phyloP scores from a whole-genome alignment of 92 coral and sea anemone species.

The Zoanthus gigantus region DNA sequence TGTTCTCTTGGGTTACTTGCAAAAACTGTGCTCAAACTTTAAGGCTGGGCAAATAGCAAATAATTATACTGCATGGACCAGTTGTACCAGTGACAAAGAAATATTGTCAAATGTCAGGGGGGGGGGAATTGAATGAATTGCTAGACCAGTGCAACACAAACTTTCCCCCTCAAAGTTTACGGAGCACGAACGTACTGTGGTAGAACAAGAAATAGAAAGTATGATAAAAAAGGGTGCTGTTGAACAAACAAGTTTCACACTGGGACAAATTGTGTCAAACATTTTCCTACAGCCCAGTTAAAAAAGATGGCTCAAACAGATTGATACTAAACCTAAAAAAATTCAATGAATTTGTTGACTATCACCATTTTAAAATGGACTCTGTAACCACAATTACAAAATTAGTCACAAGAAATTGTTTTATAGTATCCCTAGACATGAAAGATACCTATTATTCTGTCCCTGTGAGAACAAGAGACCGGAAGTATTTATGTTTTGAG shows the following conservation, averaged over 20 bases:
- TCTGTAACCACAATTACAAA: slow-evolving; percentile 44
- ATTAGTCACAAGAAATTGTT: slow-evolving; percentile 41
- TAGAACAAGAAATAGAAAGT: slow-evolving; percentile 43
- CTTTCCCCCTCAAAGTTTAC: slow-evolving; percentile 28
- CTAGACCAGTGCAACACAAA: slow-evolving; percentile 40
- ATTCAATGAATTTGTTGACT: slow-evolving; percentile 31
- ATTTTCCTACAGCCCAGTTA: slow-evolving; percentile 48
- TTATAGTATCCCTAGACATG: slow-evolving; percentile 40
- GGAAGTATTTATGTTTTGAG: not conserved
- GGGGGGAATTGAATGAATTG: slow-evolving; percentile 36
- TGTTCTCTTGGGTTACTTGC: not conserved
- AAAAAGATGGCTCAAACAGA: slow-evolving; percentile 29
- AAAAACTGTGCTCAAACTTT: slow-evolving; percentile 13
- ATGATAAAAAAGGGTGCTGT: slow-evolving; percentile 44
- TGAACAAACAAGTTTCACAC: slow-evolving; percentile 41
- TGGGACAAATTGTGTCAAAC: slow-evolving; percentile 49
- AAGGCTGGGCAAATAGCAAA: slow-evolving; percentile 31
- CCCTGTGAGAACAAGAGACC: not conserved
- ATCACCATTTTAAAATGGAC: slow-evolving; percentile 54
- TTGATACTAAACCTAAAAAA: slow-evolving; percentile 52
- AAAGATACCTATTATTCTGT: not conserved
- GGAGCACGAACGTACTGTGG: slow-evolving; percentile 24
- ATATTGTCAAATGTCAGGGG: slow-evolving; percentile 62
- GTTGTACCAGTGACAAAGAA: slow-evolving; percentile 47
- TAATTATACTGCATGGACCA: slow-evolving; percentile 35